Evolutionary conservation across 2,888 invertebrate species (phyloP).

Genomic region (Argynnis bischoffii): DNA sequence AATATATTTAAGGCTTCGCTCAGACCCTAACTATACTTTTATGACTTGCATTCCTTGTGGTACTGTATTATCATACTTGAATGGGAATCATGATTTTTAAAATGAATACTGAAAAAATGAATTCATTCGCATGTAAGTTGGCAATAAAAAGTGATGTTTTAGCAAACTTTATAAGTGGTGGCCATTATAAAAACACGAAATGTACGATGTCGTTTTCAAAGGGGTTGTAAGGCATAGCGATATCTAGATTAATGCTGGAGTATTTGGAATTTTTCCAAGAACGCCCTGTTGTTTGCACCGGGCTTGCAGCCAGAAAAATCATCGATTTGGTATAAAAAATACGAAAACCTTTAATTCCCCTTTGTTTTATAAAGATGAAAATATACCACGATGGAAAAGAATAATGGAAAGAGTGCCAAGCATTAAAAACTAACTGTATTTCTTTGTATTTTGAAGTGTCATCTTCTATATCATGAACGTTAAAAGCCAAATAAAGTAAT

Average conservation of each 20-base stretch:
- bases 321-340: slow-evolving; percentile 11
- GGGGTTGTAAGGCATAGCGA: slow-evolving; percentile 10
- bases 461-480: too few species aligned
- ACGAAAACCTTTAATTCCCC: not conserved
- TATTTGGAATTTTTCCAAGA: slow-evolving; percentile 35
- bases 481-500: too few species aligned
- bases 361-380: too few species aligned
- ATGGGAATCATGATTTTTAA: too few species aligned
- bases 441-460: too few species aligned
- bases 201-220: slow-evolving; percentile 2
- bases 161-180: not conserved
- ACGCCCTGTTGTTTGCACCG: slow-evolving; percentile 26
- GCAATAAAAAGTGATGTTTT: too few species aligned
- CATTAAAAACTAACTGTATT: not conserved
- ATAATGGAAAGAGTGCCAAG: not conserved
- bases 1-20: too few species aligned
- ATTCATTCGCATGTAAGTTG: too few species aligned
- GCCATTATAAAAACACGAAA: not conserved
- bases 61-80: too few species aligned
- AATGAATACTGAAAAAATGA: too few species aligned
- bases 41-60: too few species aligned
- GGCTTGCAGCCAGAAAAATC: slow-evolving; percentile 29
- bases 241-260: slow-evolving; percentile 21
- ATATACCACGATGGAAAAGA: not conserved
- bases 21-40: too few species aligned